A percentile compares a stretch with the other conserved stretches of the same genome.
Evolutionary conservation across 1,140 invertebrate genomes (phyloP).

Genomic region (Nasonia longicornis): DNA sequence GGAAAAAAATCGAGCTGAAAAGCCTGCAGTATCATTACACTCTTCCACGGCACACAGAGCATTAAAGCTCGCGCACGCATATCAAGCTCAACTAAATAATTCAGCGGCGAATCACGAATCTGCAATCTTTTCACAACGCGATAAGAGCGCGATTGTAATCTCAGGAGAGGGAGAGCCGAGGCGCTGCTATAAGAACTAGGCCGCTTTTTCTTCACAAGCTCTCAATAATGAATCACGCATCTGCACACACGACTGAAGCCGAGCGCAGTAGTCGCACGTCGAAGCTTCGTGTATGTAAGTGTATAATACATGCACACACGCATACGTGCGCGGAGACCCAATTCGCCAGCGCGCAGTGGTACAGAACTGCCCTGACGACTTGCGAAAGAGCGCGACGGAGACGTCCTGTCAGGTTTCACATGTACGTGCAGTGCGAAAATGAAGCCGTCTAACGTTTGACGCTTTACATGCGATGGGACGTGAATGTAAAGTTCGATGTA

Average conservation of each 20-base stretch:
- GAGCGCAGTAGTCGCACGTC: neutral
- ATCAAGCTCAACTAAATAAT: neutral
- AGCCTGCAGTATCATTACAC: neutral
- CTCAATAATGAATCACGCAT: constrained; percentile 23
- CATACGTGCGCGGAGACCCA: neutral
- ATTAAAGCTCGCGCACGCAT: neutral
- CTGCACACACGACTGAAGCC: neutral
- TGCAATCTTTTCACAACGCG: constrained; percentile 25
- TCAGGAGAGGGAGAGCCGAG: neutral
- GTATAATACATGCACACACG: neutral
- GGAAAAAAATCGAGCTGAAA: neutral
- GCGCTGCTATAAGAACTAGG: neutral
- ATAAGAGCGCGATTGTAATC: constrained; percentile 19
- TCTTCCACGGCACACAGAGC: neutral
- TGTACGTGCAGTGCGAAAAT: neutral
- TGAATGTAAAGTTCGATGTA: too few relatives aligned
- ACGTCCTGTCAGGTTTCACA: neutral
- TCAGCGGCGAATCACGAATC: constrained; percentile 15
- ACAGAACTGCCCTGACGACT: neutral
- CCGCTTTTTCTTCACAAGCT: neutral
- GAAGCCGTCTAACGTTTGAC: neutral
- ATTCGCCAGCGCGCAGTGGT: neutral
- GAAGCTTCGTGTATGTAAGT: neutral
- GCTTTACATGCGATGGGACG: neutral
- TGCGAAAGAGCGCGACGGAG: neutral